Base-by-base conservation (phyloP, 2,888 invertebrate species). In the Onchidella celtica region DNA sequence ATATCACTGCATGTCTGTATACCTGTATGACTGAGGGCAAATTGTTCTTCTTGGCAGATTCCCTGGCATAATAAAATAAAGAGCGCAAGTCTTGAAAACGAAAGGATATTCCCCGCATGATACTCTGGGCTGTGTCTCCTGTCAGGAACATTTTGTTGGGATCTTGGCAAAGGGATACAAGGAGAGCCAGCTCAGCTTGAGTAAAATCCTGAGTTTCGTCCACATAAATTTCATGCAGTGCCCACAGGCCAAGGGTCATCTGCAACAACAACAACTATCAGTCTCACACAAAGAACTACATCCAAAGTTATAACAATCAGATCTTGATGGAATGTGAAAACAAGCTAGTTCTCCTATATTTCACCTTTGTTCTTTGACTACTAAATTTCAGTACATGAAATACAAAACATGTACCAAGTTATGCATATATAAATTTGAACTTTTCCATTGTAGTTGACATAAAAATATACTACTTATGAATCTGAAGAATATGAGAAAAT, bases 121-220 rank as follows among this genome's bases (percentile, higher is more conserved):
- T 91, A 79, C 89, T 89, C 83, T 91, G 91, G 0, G 91, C 91
- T n/a, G 91, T 88, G 86, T 91, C 88, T 63, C 88, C 91, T 17
- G 91, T 91, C 57, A 91, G 84, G 79, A 91, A 91, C 88, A 90
- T 90, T 59, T 88, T 84, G 81, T 91, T 91, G 27, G 91, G 91
- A 59, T 89, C 88, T 79, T 90, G 87, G 72, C 77, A 66, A 4
- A 77, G 68, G 11, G 87, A 77, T 11, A 91, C 86, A 65, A 91
- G 83, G 2, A 91, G 87, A 75, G 87, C 88, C n/a, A 91, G 84
- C 77, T 91, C 91, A 29, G 90, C 90, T 79, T 91, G 91, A 0
- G 91, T 90, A 83, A 91, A 91, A 72, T 91, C 91, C 80, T 91
- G 91, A 0, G 90, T 90, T 83, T 91, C 91, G 75, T 91, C 91